Percentiles rank a stretch among this genome's conserved stretches.
These are phyloP conservation scores for Leucophenga maculata DNA, from an alignment of 2,888 invertebrate species.

Conservation along the genomic window DNA sequence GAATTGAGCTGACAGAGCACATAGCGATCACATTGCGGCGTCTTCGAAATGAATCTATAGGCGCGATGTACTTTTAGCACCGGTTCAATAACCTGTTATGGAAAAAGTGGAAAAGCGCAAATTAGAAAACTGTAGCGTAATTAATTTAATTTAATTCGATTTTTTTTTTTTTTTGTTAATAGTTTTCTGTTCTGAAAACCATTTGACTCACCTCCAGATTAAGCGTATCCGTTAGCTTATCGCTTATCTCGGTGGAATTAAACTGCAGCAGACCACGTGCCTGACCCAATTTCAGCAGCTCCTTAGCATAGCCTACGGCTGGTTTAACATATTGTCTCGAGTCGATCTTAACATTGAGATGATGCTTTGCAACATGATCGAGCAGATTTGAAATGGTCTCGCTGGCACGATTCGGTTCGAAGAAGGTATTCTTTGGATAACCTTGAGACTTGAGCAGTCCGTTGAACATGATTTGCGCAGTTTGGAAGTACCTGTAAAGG, in stretches of 20 bases:
- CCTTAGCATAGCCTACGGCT: constrained; percentile 81
- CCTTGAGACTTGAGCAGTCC: constrained; percentile 84
- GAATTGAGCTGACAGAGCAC: constrained; percentile 85
- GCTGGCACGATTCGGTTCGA: constrained; percentile 80
- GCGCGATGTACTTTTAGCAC: constrained; percentile 87
- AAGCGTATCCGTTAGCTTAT: constrained; percentile 83
- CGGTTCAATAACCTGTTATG: constrained; percentile 80
- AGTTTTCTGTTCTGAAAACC: not conserved
- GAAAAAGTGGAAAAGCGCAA: not conserved
- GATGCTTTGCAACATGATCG: constrained; percentile 80
- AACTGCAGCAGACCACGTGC: constrained; percentile 79
- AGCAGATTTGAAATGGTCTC: constrained; percentile 81
- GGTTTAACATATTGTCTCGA: constrained; percentile 84
- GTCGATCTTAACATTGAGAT: constrained; percentile 81
- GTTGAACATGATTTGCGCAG: constrained; percentile 81
- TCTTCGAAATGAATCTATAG: constrained; percentile 80
- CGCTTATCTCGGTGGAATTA: constrained; percentile 82
- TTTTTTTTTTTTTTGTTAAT: constrained; percentile 26
- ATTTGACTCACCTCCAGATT: constrained; percentile 78
- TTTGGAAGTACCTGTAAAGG: constrained; percentile 77
- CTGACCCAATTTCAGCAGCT: constrained; percentile 81
- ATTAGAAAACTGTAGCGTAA: constrained; percentile 51
- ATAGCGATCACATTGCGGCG: constrained; percentile 84
- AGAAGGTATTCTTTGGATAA: constrained; percentile 80
- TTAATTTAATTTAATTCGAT: constrained; percentile 52